Percentiles rank a stretch among this genome's conserved stretches.
phyloP scores from a whole-genome alignment of 2,888 invertebrate genomes.

The Brenthis hecate region DNA sequence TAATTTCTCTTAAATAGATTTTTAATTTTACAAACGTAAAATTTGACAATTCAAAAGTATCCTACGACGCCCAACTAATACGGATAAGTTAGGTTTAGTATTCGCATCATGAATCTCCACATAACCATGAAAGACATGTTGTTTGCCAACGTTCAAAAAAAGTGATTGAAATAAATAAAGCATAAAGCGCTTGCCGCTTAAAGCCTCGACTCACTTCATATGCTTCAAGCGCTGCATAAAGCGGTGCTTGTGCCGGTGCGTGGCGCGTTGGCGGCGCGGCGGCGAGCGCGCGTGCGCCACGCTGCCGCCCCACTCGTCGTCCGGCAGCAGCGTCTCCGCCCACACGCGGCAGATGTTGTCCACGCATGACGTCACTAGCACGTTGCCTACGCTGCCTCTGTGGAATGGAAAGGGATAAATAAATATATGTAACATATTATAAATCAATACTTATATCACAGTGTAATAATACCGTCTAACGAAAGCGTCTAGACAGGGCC shows the following conservation, averaged over 20 bases:
- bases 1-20: too few species aligned
- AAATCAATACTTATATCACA: background rate
- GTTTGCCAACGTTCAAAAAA: too few species aligned
- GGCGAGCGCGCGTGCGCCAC: constrained; percentile 85
- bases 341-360: constrained; percentile 99
- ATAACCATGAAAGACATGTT: too few species aligned
- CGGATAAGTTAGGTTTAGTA: too few species aligned
- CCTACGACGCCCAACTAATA: too few species aligned
- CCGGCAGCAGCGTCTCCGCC: constrained; percentile 98
- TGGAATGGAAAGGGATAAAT: constrained; percentile 40
- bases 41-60: too few species aligned
- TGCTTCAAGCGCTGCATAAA: constrained; percentile 98
- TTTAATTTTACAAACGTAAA: too few species aligned
- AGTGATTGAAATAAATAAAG: too few species aligned
- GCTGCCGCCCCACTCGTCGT: constrained; percentile 90
- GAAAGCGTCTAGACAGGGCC: too few species aligned
- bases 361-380: constrained; percentile 98
- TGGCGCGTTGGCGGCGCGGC: constrained; percentile 87
- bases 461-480: too few species aligned
- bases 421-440: background rate
- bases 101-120: too few species aligned
- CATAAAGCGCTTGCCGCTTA: too few species aligned
- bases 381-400: constrained; percentile 98
- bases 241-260: constrained; percentile 95
- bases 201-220: constrained; percentile 88